phyloP scores from a whole-genome alignment of 1,140 invertebrate species.

The Oryctes rhinoceros region DNA sequence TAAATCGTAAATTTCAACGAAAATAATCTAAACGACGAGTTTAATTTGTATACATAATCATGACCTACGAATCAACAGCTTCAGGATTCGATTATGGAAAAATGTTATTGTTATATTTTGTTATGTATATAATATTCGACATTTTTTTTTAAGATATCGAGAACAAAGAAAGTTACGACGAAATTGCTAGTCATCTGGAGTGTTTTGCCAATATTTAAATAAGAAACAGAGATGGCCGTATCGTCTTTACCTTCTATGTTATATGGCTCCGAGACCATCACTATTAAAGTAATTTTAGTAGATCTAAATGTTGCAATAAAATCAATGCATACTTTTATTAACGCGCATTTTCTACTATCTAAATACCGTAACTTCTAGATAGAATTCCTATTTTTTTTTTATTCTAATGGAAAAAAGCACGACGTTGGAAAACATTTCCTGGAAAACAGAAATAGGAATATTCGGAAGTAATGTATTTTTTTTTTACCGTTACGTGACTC shows the following conservation, averaged over 20 bases:
- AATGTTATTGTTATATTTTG: background rate
- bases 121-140: background rate
- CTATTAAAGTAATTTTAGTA: too few species aligned
- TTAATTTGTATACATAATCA: background rate
- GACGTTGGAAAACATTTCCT: background rate
- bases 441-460: background rate
- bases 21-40: background rate
- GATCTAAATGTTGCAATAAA: too few species aligned
- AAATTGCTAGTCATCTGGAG: background rate
- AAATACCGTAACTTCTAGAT: too few species aligned
- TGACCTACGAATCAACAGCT: background rate
- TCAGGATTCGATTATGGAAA: background rate
- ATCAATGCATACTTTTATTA: too few species aligned
- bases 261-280: background rate
- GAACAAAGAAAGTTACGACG: background rate
- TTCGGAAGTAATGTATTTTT: background rate
- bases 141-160: background rate
- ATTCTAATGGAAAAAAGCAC: background rate
- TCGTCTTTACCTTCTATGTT: background rate
- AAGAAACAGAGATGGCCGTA: background rate
- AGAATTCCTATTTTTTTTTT: background rate
- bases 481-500: background rate
- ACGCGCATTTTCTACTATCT: too few species aligned
- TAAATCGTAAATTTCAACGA: background rate
- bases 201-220: conserved; percentile 34